Evolutionary conservation across 2,113 vertebrate genomes (phyloP).

Genomic region (Potamarius usumacintae): DNA sequence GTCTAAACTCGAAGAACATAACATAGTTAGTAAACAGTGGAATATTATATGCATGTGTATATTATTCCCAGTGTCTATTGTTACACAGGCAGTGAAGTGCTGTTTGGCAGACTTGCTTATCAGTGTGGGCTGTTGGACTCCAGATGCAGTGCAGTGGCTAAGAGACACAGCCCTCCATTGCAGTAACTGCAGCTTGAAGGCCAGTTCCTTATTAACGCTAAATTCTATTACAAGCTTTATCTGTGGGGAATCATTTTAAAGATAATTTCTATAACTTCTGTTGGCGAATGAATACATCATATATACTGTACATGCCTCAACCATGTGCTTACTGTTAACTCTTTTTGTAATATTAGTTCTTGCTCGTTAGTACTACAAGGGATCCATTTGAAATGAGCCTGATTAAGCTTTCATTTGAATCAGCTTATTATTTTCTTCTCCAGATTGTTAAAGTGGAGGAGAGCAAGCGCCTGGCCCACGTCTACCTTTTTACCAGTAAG

Average conservation of each 20-base stretch:
- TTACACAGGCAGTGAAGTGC: conserved; percentile 85
- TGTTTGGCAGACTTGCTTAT: conserved; percentile 87
- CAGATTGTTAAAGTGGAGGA: conserved; percentile 86
- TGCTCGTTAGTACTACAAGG: not conserved
- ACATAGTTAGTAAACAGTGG: not conserved
- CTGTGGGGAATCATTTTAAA: not conserved
- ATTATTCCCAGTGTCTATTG: not conserved
- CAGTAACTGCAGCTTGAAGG: conserved; percentile 91
- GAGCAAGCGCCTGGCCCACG: conserved; percentile 72
- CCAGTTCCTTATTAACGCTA: conserved; percentile 50
- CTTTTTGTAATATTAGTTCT: not conserved
- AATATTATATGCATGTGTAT: not conserved
- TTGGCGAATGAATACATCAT: not conserved
- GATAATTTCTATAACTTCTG: not conserved
- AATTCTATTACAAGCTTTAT: not conserved
- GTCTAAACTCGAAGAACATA: not conserved
- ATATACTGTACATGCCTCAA: not conserved
- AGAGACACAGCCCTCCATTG: conserved; percentile 86
- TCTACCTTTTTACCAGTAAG: conserved; percentile 88
- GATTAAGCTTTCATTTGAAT: not conserved
- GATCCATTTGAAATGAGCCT: not conserved
- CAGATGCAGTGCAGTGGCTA: conserved; percentile 91
- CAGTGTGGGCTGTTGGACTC: conserved; percentile 89
- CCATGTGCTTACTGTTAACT: not conserved
- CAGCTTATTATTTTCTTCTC: not conserved